Conservation (phyloP, 1,140 invertebrate genomes). For the Bradysia coprophila region DNA sequence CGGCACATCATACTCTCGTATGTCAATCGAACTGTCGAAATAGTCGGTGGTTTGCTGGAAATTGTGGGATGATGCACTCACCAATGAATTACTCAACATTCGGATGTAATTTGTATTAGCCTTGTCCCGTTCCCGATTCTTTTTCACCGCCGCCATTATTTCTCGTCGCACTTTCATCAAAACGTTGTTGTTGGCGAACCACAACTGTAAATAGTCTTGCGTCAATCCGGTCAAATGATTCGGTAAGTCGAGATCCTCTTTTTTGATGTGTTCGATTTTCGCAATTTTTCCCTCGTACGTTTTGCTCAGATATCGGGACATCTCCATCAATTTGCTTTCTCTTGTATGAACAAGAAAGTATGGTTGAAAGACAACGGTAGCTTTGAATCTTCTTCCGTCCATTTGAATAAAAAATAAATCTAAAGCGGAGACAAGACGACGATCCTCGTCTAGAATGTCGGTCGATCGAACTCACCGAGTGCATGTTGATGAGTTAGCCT, state of each 20-base stretch:
- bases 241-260: constrained; percentile 92
- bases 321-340: constrained; percentile 66
- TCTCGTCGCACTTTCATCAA: constrained; percentile 76
- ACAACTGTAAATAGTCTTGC: constrained; percentile 81
- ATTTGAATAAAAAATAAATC: constrained; percentile 97
- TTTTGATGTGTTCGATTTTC: constrained; percentile 62
- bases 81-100: constrained; percentile 50
- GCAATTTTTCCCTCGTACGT: constrained; percentile 68
- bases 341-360: constrained; percentile 84
- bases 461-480: constrained; percentile 74
- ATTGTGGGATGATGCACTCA: constrained; percentile 22
- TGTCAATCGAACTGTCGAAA: constrained; percentile 78
- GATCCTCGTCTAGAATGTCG: constrained; percentile 90
- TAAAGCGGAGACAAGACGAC: constrained; percentile 76
- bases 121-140: constrained; percentile 76
- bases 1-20: constrained; percentile 94
- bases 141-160: constrained; percentile 62
- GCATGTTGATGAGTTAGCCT: constrained; percentile 95
- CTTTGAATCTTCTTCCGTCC: constrained; percentile 87
- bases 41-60: constrained; percentile 30
- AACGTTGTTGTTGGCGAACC: constrained; percentile 76
- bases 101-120: constrained; percentile 67
- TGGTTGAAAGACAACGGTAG: constrained; percentile 77
- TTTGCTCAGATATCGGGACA: constrained; percentile 71
- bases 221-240: constrained; percentile 92